phyloP scores from a whole-genome alignment of 2,888 invertebrate species.

The Chrysotoxum bicinctum region DNA sequence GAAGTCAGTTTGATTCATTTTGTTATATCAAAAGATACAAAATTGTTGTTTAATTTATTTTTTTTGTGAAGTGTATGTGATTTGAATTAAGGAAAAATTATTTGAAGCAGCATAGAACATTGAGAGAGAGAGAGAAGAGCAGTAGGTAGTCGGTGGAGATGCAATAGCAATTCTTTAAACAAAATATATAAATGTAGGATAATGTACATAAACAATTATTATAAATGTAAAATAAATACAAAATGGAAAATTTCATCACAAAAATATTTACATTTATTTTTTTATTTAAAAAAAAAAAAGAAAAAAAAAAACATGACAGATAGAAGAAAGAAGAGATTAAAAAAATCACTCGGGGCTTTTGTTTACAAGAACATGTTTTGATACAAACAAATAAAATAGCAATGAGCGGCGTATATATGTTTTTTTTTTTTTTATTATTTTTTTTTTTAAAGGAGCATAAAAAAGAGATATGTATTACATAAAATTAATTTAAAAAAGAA shows the following conservation, averaged over 20 bases:
- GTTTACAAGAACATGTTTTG: slow-evolving; percentile 1
- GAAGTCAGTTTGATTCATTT: slow-evolving; percentile 59
- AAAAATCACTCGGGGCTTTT: slow-evolving; percentile 7
- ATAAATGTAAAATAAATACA: slow-evolving; percentile 5
- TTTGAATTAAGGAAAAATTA: slow-evolving; percentile 62
- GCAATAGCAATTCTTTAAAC: slow-evolving; percentile 21
- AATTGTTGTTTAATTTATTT: slow-evolving; percentile 7
- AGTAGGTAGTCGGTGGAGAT: slow-evolving; percentile 48
- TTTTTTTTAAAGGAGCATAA: slow-evolving; percentile 20
- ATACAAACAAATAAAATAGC: not conserved
- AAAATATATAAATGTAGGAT: not conserved
- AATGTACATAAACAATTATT: not conserved
- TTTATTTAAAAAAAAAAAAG: not conserved
- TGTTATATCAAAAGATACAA: slow-evolving; percentile 42
- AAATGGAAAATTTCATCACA: slow-evolving; percentile 32
- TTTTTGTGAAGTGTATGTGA: slow-evolving; percentile 67
- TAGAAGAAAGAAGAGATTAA: slow-evolving; percentile 1
- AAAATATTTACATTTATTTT: not conserved
- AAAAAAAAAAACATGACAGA: slow-evolving; percentile 6
- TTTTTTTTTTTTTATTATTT: slow-evolving; percentile 25
- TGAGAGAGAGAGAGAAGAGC: slow-evolving; percentile 42
- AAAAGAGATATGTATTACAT: not conserved
- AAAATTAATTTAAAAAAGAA: slow-evolving; percentile 13
- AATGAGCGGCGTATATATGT: not conserved
- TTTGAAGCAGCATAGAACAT: slow-evolving; percentile 67